Base-by-base conservation (phyloP, 2,888 invertebrate genomes). In the Oligia fasciuncula region DNA sequence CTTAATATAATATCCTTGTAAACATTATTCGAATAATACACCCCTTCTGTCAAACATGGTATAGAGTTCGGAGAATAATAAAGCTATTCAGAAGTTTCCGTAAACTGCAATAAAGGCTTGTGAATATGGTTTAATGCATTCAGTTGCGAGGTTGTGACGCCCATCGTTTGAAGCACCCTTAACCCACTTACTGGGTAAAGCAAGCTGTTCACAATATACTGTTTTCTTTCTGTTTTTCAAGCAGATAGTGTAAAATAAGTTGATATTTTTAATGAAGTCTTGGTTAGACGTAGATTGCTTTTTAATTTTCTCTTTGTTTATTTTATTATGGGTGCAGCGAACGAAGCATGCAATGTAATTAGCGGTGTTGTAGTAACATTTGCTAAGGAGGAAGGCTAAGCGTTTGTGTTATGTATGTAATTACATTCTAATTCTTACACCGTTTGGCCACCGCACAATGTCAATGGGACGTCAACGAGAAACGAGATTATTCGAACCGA, bases 81-180 rank as follows among this genome's bases (percentile, higher is more conserved):
- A 83, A 86, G 73, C 76, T 43, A 77, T 85, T 76, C 75, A 80
- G 60, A 80, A 80, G 74, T 79, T 73, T 63, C 67, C 57, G 54
- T 79, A 73, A 77, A 76, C 83, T 69, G 80, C 69, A 81, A 79
- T 85, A 85, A 85, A 68, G 57, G 78, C 70, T 74, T 79, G 69
- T 84, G 75, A 82, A 81, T 77, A 84, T 78, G 81, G 72, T 79
- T 76, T 84, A 81, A 81, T 79, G 74, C 86, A 81, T 86, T 84
- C 84, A 79, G 81, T 80, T 73, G 79, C 72, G 77, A 65, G 77
- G 81, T 74, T 77, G 77, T 83, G 76, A 76, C 86, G 81, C 75
- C 81, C 77, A 87, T 78, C 70, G 74, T 77, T 63, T 67, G 63
- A 35, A 87, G 70, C 19, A 69, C 84, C 72, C 87, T 81, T 85